Evolutionary conservation across 1,140 invertebrate species (phyloP).

Genomic region (Drosophila gunungcola): DNA sequence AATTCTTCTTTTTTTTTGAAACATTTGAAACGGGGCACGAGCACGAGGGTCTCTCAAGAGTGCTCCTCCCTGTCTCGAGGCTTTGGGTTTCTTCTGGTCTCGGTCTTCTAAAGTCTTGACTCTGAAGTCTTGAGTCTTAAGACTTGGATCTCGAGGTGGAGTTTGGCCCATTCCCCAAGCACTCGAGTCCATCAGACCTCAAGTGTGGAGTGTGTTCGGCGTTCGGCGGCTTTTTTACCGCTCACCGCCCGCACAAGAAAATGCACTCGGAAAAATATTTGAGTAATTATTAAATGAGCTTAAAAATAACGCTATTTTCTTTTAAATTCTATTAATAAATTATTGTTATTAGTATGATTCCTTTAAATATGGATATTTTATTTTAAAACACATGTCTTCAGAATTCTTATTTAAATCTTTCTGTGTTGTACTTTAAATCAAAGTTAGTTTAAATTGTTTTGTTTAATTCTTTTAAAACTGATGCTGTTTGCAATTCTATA

Average conservation of each 20-base stretch:
- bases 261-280: slow-evolving; percentile 7
- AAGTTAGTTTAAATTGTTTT: too few relatives aligned
- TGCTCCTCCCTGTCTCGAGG: slow-evolving; percentile 40
- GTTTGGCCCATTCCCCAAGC: slow-evolving; percentile 35
- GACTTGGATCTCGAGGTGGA: slow-evolving; percentile 22
- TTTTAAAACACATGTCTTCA: too few relatives aligned
- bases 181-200: slow-evolving; percentile 47
- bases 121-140: slow-evolving; percentile 21
- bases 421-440: too few relatives aligned
- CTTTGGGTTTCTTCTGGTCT: slow-evolving; percentile 12
- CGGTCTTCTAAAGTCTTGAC: neutral
- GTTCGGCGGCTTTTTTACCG: slow-evolving; percentile 40
- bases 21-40: slow-evolving; percentile 81
- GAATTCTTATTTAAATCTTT: too few relatives aligned
- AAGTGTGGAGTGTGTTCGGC: slow-evolving; percentile 52
- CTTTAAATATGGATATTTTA: too few relatives aligned
- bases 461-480: too few relatives aligned
- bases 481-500: too few relatives aligned
- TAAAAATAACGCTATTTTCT: too few relatives aligned
- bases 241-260: neutral
- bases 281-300: too few relatives aligned
- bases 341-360: too few relatives aligned
- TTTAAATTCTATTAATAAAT: too few relatives aligned
- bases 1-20: slow-evolving; percentile 46
- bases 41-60: slow-evolving; percentile 77